Evolutionary conservation across 1,140 invertebrate species (phyloP).

Genomic region (Leptoteleia sp.): DNA sequence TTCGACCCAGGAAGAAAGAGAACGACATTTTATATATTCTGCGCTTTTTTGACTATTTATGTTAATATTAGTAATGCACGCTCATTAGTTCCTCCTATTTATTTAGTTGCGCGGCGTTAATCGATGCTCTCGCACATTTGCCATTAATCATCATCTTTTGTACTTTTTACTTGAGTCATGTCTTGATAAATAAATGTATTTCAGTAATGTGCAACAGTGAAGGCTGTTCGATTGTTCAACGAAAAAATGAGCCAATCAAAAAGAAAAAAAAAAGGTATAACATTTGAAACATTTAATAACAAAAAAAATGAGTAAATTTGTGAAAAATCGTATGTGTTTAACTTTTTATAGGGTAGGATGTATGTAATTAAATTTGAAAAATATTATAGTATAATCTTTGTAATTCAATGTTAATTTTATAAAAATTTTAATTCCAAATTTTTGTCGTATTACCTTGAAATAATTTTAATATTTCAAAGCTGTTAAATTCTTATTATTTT

Average conservation of each 20-base stretch:
- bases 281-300: background rate
- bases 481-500: too few species aligned
- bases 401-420: too few species aligned
- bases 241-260: too few species aligned
- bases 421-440: too few species aligned
- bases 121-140: constrained; percentile 8
- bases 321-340: too few species aligned
- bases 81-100: constrained; percentile 40
- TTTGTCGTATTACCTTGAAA: too few species aligned
- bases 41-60: constrained; percentile 27
- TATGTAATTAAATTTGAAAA: too few species aligned
- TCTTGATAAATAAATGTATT: constrained; percentile 15
- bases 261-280: too few species aligned
- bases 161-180: constrained; percentile 32
- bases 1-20: constrained; percentile 16
- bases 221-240: background rate
- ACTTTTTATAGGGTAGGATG: too few species aligned
- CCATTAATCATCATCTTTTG: constrained; percentile 28
- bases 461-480: too few species aligned
- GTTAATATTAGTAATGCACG: constrained; percentile 9
- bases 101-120: constrained; percentile 26
- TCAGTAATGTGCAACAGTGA: constrained; percentile 7
- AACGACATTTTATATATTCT: constrained; percentile 12
- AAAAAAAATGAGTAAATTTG: too few species aligned
- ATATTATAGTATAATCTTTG: too few species aligned